phyloP scores from a whole-genome alignment of 1,140 invertebrate genomes.

The Theocolax elegans region DNA sequence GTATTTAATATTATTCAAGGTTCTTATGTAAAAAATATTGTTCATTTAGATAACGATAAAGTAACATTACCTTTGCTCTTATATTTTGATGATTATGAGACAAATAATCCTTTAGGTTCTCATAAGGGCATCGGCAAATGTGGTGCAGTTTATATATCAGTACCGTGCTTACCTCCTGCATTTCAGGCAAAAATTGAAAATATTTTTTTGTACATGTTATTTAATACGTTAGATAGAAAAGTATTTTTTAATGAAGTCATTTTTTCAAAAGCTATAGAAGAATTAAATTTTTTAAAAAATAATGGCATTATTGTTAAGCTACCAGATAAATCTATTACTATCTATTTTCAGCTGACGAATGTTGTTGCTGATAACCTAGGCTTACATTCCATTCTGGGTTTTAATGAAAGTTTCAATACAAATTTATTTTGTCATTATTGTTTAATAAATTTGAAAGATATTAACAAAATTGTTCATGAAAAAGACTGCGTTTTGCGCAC shows the following conservation, averaged over 20 bases:
- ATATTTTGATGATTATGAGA: no score
- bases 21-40: no score
- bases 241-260: conserved; percentile 18
- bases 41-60: no score
- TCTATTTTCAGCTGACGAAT: conserved; percentile 35
- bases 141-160: conserved; percentile 36
- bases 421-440: conserved; percentile 38
- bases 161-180: no score
- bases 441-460: conserved; percentile 7
- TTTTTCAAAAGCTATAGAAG: conserved; percentile 39
- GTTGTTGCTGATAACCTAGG: conserved; percentile 24
- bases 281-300: conserved; percentile 37
- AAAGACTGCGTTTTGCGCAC: conserved; percentile 7
- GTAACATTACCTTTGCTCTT: no score
- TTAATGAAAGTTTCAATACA: conserved; percentile 35
- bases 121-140: conserved; percentile 41
- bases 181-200: conserved; percentile 42
- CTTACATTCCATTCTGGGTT: conserved; percentile 41
- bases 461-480: conserved; percentile 7
- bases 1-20: conserved; percentile 10
- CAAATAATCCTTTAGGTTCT: conserved; percentile 41
- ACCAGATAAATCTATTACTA: not conserved
- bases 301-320: conserved; percentile 16
- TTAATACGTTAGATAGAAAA: conserved; percentile 36
- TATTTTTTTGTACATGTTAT: conserved; percentile 39